Percentiles rank a stretch among this genome's conserved stretches.
These are phyloP conservation scores for Drosophila nannoptera DNA, from an alignment of 1,140 invertebrate genomes.

Conservation along the genomic window DNA sequence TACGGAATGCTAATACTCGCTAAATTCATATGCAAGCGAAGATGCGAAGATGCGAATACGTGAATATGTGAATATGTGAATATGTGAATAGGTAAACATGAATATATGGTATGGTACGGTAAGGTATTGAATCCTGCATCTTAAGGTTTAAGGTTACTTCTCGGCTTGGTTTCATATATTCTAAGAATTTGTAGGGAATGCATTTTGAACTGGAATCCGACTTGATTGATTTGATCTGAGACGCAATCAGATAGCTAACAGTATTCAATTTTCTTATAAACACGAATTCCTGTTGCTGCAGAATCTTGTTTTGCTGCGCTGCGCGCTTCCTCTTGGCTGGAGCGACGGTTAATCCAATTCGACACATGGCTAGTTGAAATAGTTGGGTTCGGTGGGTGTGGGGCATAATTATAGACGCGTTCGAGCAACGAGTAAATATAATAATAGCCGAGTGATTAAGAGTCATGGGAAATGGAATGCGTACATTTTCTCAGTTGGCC, in stretches of 20 bases:
- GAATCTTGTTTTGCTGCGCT: neutral
- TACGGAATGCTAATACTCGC: conserved; percentile 21
- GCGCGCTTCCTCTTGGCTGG: neutral
- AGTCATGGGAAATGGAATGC: conserved; percentile 75
- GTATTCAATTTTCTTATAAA: too few species aligned
- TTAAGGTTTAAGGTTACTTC: too few species aligned
- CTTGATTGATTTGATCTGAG: too few species aligned
- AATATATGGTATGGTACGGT: neutral
- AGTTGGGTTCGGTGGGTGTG: conserved; percentile 46
- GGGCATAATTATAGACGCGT: conserved; percentile 65
- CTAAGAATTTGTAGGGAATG: neutral
- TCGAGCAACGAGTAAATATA: conserved; percentile 59
- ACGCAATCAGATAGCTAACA: too few species aligned
- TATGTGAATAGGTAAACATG: neutral
- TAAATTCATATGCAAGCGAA: neutral
- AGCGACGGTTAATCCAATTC: conserved; percentile 65
- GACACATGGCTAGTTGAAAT: conserved; percentile 49
- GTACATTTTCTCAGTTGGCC: conserved; percentile 69
- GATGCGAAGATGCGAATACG: neutral
- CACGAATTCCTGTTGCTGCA: neutral
- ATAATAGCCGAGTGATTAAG: conserved; percentile 74
- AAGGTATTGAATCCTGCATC: too few species aligned
- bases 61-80: neutral
- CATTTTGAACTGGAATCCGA: too few species aligned
- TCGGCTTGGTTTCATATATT: too few species aligned